phyloP scores from a whole-genome alignment of 2,797 vertebrate genomes.

The Leucoraja ocellata region DNA sequence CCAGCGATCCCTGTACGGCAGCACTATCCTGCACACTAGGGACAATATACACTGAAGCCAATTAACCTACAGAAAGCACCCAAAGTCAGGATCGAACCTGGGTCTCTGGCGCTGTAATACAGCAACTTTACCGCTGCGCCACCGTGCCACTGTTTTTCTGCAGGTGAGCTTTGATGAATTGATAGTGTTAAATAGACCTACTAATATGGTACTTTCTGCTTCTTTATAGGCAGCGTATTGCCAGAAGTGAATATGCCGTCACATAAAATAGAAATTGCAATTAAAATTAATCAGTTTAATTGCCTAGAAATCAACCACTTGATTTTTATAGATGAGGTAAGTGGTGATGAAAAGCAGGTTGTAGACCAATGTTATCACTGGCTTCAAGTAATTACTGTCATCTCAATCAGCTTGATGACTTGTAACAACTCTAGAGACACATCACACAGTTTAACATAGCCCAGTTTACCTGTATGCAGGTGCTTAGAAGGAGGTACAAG shows the following conservation, averaged over 20 bases:
- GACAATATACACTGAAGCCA: too few species aligned
- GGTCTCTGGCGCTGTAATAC: too few species aligned
- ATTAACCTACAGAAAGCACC: too few species aligned
- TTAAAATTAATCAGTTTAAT: conserved; percentile 37
- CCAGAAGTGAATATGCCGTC: conserved; percentile 1
- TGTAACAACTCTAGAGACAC: background rate
- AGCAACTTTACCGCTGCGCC: too few species aligned
- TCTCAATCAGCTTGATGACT: background rate
- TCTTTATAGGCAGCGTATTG: background rate
- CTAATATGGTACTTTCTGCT: background rate
- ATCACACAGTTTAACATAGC: background rate
- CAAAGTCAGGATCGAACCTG: too few species aligned
- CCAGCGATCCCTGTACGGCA: too few species aligned
- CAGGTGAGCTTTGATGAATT: background rate
- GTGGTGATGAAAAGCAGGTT: conserved; percentile 11
- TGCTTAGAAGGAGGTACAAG: background rate
- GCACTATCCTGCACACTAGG: too few species aligned
- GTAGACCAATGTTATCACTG: conserved; percentile 33
- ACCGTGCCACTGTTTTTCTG: background rate
- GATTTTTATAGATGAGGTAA: conserved; percentile 28
- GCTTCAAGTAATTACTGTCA: conserved; percentile 8
- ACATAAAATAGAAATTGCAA: conserved; percentile 33
- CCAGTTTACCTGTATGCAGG: background rate
- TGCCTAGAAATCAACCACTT: conserved; percentile 29
- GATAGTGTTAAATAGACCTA: background rate